These are phyloP conservation scores for Todiramphus saurophagus DNA, from an alignment of 2,113 vertebrate species.

Conservation along the genomic window DNA sequence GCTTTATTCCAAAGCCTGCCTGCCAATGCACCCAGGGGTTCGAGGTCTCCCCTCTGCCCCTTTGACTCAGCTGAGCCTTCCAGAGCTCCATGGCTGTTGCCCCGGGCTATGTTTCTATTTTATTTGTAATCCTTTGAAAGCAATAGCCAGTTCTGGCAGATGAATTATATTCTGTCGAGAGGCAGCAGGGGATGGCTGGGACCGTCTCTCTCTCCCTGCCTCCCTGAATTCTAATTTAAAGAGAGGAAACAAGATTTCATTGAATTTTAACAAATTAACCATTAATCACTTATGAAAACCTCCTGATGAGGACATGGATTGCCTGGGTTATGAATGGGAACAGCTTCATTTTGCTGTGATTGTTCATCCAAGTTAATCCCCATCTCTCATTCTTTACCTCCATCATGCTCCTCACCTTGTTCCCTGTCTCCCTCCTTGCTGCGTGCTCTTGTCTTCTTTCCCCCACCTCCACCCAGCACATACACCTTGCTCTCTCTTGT, in stretches of 20 bases:
- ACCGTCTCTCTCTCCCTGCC: slow-evolving; percentile 15
- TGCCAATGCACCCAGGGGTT: not conserved
- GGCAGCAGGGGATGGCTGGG: slow-evolving; percentile 60
- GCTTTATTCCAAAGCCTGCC: not conserved
- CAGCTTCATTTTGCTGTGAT: slow-evolving; percentile 51
- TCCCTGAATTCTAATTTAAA: slow-evolving; percentile 65
- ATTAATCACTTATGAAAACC: slow-evolving; percentile 70
- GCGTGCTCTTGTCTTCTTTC: not conserved
- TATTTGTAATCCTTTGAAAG: slow-evolving; percentile 60
- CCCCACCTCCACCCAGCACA: not conserved
- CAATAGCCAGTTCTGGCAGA: slow-evolving; percentile 57
- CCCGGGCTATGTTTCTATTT: slow-evolving; percentile 40
- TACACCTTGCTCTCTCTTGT: not conserved
- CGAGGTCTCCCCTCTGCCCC: slow-evolving; percentile 24
- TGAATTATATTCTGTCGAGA: slow-evolving; percentile 59
- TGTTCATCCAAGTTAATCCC: not conserved
- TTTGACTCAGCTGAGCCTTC: not conserved
- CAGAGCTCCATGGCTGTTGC: slow-evolving; percentile 22
- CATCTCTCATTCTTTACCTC: not conserved
- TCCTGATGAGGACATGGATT: slow-evolving; percentile 47
- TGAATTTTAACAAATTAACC: slow-evolving; percentile 69
- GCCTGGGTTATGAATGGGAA: slow-evolving; percentile 37
- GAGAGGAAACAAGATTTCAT: slow-evolving; percentile 66
- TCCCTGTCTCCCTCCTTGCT: not conserved
- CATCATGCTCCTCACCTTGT: not conserved